phyloP scores from a whole-genome alignment of 2,888 invertebrate species.

The Sisyra nigra region DNA sequence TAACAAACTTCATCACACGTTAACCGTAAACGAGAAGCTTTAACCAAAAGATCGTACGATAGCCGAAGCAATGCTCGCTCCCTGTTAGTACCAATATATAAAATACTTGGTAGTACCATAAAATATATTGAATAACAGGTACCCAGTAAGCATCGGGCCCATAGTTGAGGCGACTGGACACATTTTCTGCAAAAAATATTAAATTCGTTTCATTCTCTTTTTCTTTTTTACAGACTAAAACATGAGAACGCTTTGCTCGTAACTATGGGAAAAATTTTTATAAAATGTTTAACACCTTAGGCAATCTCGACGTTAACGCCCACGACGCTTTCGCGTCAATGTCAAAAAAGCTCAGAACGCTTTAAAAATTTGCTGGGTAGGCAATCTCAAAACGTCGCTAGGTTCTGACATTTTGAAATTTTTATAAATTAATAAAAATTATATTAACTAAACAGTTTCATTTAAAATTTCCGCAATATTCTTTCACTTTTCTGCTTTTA shows the following conservation, averaged over 20 bases:
- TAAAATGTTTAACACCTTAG: neutral
- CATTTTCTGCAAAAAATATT: slow-evolving; percentile 21
- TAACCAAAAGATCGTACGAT: slow-evolving; percentile 75
- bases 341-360: too few relatives aligned
- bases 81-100: slow-evolving; percentile 50
- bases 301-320: too few relatives aligned
- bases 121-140: slow-evolving; percentile 93
- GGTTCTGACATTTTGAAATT: neutral
- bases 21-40: slow-evolving; percentile 71
- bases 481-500: too few relatives aligned
- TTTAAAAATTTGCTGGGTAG: too few relatives aligned
- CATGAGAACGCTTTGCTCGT: neutral
- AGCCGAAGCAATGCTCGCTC: slow-evolving; percentile 58
- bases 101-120: slow-evolving; percentile 82
- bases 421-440: too few relatives aligned
- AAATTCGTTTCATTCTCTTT: too few relatives aligned
- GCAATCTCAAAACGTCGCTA: too few relatives aligned
- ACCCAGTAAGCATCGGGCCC: slow-evolving; percentile 80
- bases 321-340: too few relatives aligned
- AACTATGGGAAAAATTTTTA: neutral
- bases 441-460: too few relatives aligned
- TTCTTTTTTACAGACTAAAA: neutral
- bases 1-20: slow-evolving; percentile 96
- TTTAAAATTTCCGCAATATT: too few relatives aligned
- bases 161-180: slow-evolving; percentile 51